phyloP scores from a whole-genome alignment of 2,113 vertebrate species.

The Ageneiosus marmoratus region DNA sequence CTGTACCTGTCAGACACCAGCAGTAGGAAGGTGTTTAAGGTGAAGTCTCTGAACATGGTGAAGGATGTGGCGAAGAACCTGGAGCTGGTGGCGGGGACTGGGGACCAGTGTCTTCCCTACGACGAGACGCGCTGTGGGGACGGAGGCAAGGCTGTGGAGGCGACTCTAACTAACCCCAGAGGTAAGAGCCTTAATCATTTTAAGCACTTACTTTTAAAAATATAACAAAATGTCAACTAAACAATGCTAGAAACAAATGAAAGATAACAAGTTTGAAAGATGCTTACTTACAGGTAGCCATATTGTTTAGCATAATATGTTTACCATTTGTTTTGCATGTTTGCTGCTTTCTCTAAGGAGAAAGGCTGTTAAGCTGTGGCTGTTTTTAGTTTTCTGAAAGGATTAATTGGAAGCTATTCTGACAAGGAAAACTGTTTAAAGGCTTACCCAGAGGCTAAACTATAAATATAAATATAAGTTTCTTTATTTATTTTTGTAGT shows the following conservation, averaged over 20 bases:
- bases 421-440: neutral
- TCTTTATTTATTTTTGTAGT: neutral
- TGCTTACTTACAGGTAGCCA: neutral
- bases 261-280: neutral
- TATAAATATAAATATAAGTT: neutral
- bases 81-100: constrained; percentile 91
- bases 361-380: neutral
- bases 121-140: constrained; percentile 96
- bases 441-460: neutral
- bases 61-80: constrained; percentile 94
- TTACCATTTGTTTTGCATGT: neutral
- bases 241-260: neutral
- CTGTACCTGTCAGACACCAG: constrained; percentile 96
- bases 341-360: neutral
- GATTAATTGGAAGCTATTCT: neutral
- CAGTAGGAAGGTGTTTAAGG: constrained; percentile 91
- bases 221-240: neutral
- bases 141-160: constrained; percentile 91
- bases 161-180: constrained; percentile 92
- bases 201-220: neutral
- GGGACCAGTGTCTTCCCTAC: constrained; percentile 95
- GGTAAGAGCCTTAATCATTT: constrained; percentile 71
- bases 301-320: neutral
- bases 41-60: constrained; percentile 84
- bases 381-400: neutral